Base-by-base conservation (phyloP, 2,888 invertebrate species). In the Tetheella fluctuosa region DNA sequence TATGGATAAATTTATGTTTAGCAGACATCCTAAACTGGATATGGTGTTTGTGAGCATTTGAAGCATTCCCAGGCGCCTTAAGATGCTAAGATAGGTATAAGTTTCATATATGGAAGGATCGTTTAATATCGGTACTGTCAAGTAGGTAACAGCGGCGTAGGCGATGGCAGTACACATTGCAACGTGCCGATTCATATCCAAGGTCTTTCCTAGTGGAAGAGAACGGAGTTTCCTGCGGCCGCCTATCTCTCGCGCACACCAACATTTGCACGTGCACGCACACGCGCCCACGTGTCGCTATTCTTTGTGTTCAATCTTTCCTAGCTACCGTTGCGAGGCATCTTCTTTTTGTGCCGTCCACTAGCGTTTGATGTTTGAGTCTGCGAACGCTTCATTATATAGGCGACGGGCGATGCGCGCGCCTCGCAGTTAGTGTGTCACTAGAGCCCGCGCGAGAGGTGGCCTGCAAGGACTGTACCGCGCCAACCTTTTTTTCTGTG, bases 121-220 rank as follows among this genome's bases (percentile, higher is more conserved):
- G 79, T 82, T 81, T 85, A 84, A 83, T 86, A 84, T 77, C 74
- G 79, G 83, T 80, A 80, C 80, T 81, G 79, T 83, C 84, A 86
- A 89, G 91, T 90, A 89, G 86, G 90, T 87, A 90, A 86, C 85
- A 81, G 85, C 79, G 81, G 90, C 89, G 91, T 92, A 91, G 91
- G 91, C 91, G 91, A 91, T 88, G 87, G 89, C 89, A 89, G 90
- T 91, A 90, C 85, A 89, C 91, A 90, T 91, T 91, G 91, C 92
- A 91, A 90, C 90, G 90, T 90, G 90, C 90, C 90, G 90, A 90
- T 91, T 91, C 89, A 85, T 86, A 90, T 86, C 93, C 93, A 93
- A 93, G 93, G 93, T 91, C 93, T 93, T 93, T 93, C 93, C 93
- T 93, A 89, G 91, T 93, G 93, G 92, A 93, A 93, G 93, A 93